Percentiles rank a stretch among this genome's conserved stretches.
Conservation (phyloP, 2,113 vertebrate genomes). For the Labeo catla region DNA sequence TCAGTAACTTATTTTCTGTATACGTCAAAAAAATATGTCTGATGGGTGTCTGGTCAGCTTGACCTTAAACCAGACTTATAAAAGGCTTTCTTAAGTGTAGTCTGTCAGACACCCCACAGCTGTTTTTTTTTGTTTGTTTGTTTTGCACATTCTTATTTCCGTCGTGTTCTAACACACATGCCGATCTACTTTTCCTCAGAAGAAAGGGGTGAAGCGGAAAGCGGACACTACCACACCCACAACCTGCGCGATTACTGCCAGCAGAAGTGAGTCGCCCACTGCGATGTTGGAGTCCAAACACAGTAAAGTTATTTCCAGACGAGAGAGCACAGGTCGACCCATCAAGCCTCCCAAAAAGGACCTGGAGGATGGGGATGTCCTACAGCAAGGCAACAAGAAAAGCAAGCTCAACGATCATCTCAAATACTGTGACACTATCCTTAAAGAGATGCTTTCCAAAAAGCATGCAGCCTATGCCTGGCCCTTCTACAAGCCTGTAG, state of each 20-base stretch:
- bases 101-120: background rate
- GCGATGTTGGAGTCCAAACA: constrained; percentile 81
- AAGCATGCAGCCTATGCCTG: constrained; percentile 97
- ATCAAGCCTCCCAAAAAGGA: constrained; percentile 92
- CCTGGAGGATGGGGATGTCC: constrained; percentile 84
- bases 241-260: constrained; percentile 91
- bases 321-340: constrained; percentile 89
- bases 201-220: constrained; percentile 99
- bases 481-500: constrained; percentile 99
- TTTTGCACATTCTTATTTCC: background rate
- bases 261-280: constrained; percentile 89
- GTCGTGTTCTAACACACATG: constrained; percentile 30
- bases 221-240: constrained; percentile 98
- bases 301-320: constrained; percentile 86
- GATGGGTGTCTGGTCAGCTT: background rate
- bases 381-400: constrained; percentile 81
- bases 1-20: background rate
- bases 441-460: constrained; percentile 98
- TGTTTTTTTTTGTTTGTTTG: background rate
- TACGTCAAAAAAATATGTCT: background rate
- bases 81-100: background rate
- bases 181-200: constrained; percentile 72
- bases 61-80: background rate
- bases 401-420: constrained; percentile 91
- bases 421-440: constrained; percentile 94